Percentiles rank a stretch among this genome's conserved stretches.
phyloP scores from a whole-genome alignment of 2,113 vertebrate genomes.

The Gyps fulvus region DNA sequence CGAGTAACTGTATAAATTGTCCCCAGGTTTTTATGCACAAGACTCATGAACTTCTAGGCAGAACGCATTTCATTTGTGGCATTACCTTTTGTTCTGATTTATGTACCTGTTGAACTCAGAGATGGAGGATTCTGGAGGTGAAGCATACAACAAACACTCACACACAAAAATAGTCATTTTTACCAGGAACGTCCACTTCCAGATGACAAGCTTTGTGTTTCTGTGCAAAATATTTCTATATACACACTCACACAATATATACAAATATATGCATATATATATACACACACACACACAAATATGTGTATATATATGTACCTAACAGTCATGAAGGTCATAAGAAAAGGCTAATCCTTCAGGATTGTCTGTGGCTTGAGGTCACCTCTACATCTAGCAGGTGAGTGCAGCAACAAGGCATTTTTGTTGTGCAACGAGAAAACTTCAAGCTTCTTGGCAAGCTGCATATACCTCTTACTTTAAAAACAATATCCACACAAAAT shows the following conservation, averaged over 20 bases:
- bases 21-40: not conserved
- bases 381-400: not conserved
- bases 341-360: not conserved
- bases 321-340: not conserved
- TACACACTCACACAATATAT: not conserved
- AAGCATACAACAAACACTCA: not conserved
- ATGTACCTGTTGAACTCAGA: not conserved
- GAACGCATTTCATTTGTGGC: not conserved
- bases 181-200: not conserved
- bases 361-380: not conserved
- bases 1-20: not conserved
- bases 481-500: accelerated
- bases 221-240: not conserved
- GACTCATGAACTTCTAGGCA: not conserved
- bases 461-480: not conserved
- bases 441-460: not conserved
- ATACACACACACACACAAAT: accelerated
- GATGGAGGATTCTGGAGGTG: not conserved
- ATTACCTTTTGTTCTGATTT: not conserved
- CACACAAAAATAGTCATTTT: not conserved
- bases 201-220: not conserved
- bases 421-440: accelerated
- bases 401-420: not conserved
- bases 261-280: not conserved
- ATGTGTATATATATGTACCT: no score